phyloP scores from a whole-genome alignment of 2,797 vertebrate genomes.

The Anisognathus igniventris region DNA sequence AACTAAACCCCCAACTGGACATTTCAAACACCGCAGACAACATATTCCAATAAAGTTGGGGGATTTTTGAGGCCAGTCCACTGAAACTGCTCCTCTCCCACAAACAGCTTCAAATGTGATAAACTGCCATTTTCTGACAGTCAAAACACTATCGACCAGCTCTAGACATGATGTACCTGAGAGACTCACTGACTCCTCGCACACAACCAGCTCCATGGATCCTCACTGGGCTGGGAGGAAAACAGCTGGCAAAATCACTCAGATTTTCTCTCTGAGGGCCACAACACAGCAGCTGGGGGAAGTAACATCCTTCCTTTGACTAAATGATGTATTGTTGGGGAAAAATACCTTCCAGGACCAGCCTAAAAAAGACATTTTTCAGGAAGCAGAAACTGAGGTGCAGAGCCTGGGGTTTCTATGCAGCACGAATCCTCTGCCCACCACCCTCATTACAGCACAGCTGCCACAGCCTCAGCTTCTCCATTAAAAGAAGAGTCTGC shows the following conservation, averaged over 20 bases:
- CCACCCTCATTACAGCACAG: neutral
- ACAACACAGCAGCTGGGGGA: neutral
- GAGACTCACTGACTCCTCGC: neutral
- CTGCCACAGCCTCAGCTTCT: neutral
- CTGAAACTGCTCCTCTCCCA: neutral
- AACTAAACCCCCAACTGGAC: neutral
- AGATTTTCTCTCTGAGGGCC: neutral
- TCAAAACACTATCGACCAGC: neutral
- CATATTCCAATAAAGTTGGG: neutral
- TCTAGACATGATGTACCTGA: neutral
- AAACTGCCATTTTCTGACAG: slow-evolving; percentile 3
- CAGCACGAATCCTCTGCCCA: neutral
- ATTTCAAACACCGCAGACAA: neutral
- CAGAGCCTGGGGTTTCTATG: neutral
- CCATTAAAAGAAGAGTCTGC: neutral
- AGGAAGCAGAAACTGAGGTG: neutral
- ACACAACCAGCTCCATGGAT: neutral
- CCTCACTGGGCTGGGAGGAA: rapidly evolving
- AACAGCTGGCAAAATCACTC: neutral
- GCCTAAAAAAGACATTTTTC: neutral
- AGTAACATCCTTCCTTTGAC: neutral
- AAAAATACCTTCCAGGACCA: neutral
- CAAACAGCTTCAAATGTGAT: neutral
- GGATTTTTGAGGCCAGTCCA: neutral
- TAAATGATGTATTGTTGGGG: neutral